Evolutionary conservation across 2,888 invertebrate species (phyloP), one percentile per base, ranked within the genome.

Genomic region (Acanthopleura granulata): DNA sequence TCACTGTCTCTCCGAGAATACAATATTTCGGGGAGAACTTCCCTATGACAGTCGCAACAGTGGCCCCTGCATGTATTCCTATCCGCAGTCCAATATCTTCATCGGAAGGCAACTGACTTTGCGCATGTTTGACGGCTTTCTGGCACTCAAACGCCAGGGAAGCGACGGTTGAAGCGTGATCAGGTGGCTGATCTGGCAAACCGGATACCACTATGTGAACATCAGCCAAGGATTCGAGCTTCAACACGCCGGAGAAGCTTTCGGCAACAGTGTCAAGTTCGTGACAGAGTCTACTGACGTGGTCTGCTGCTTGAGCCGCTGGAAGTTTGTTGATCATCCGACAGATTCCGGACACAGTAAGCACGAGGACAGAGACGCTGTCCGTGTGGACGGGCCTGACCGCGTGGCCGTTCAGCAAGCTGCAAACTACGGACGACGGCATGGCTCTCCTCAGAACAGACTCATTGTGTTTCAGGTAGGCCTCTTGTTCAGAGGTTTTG

Each of bases 391-490:
- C 81, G 0, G 85, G 81, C 16, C 77, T 75, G 3, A 85, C 75
- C 12, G 78, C 27, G 51, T 81, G 61, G 9, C 82, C 81, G 40
- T 78, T 78, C 0, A 81, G 70, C 22, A 88, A 77, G n/a, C 77
- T 77, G 11, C 78, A 74, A 0, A 85, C 84, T 40, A 89, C 80
- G 11, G 79, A 76, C 4, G 78, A 78, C 30, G 88, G 88, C 40
- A 89, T 78, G n/a, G 86, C 81, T 72, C 80, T 78, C 50, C 80
- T 76, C 30, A 89, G 82, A 51, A 85, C 77, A 12, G 74, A 72
- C 66, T 89, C 82, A 75, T 87, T 80, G 49, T 80, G 81, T 16
- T 75, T 72, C 49, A 80, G 85, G 30, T 82, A 77, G 0, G 79
- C 27, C 0, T 76, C 78, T 51, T 86, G 74, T 62, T 87, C 87